A percentile compares a stretch with the other conserved stretches of the same genome.
Evolutionary conservation across 2,797 vertebrate genomes (phyloP).

Genomic region (Sebastiscus tertius): DNA sequence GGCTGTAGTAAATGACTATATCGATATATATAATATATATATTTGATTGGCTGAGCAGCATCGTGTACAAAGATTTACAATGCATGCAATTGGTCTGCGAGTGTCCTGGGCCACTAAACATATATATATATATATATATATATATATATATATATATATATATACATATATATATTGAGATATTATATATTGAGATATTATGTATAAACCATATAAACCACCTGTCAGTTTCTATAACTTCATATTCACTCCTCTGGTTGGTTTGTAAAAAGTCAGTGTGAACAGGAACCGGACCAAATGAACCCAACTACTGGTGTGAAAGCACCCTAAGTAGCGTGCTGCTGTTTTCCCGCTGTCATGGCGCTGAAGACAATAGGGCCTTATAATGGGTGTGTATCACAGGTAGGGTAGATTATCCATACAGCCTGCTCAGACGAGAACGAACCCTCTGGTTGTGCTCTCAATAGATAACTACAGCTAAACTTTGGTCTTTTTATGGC

Average conservation of each 20-base stretch:
- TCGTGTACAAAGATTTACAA: neutral
- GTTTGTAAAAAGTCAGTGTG: no score
- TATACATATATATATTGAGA: no score
- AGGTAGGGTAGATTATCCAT: neutral
- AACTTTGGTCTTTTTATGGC: neutral
- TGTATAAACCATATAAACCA: neutral
- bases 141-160: no score
- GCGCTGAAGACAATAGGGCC: no score
- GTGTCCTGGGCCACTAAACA: no score
- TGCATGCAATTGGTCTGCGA: neutral
- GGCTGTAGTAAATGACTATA: no score
- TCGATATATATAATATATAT: no score
- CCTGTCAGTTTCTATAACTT: neutral
- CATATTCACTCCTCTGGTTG: neutral
- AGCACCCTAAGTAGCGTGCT: neutral
- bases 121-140: no score
- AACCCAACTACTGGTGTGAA: neutral
- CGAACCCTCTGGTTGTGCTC: neutral
- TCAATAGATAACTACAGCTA: neutral
- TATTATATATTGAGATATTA: no score
- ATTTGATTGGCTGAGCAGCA: no score
- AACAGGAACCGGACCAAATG: neutral
- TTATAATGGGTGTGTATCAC: no score
- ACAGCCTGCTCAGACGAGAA: neutral
- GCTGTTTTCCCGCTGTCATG: no score